Evolutionary conservation across 35 echinoderm and acorn worm genomes (phyloP).

Genomic region (Strongylocentrotus purpuratus): DNA sequence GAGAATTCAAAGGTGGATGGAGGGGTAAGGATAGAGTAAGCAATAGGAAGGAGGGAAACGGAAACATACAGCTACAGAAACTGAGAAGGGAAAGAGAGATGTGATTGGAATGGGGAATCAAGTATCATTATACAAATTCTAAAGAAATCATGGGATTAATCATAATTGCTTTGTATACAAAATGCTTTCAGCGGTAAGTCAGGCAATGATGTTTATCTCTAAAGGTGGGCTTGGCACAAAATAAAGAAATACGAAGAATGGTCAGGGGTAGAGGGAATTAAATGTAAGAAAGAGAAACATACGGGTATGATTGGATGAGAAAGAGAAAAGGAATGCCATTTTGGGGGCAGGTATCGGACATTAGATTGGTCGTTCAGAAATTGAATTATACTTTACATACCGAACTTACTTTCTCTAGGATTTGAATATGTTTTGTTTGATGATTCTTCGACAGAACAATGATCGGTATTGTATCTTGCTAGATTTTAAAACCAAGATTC

Average conservation of each 20-base stretch:
- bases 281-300: neutral
- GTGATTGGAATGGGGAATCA: no score
- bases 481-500: no score
- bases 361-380: neutral
- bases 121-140: neutral
- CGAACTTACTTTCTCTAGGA: neutral
- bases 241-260: neutral
- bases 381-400: neutral
- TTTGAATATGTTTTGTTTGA: neutral
- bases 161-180: neutral
- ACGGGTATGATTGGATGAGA: neutral
- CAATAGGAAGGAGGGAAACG: no score
- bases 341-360: neutral
- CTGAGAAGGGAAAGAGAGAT: no score
- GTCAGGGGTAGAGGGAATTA: neutral
- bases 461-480: neutral
- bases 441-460: neutral
- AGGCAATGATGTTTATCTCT: neutral
- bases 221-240: neutral
- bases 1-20: neutral
- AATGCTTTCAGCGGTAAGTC: neutral
- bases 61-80: no score
- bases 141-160: neutral
- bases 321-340: conserved; percentile 10
- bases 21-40: no score